Conservation (phyloP, 2,113 vertebrate species). For the Pongo abelii region DNA sequence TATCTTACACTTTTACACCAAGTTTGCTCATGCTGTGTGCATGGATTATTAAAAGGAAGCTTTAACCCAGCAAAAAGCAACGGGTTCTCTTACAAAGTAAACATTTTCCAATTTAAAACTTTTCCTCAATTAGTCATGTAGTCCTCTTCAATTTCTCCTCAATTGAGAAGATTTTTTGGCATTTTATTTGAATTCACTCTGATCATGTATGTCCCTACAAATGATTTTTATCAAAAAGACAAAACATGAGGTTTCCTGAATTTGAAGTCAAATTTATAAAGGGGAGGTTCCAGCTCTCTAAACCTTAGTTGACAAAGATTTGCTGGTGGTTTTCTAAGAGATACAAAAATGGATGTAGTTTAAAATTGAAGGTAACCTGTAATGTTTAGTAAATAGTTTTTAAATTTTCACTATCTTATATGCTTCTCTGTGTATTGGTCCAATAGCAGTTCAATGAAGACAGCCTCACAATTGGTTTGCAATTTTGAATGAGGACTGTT, state of each 20-base stretch:
- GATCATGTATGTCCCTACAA: background rate
- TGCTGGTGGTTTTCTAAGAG: background rate
- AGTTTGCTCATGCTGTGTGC: background rate
- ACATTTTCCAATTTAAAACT: background rate
- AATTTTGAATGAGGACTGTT: background rate
- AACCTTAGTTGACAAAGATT: background rate
- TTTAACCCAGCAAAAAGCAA: background rate
- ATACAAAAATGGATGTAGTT: background rate
- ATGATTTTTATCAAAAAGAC: constrained; percentile 20
- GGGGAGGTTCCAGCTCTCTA: background rate
- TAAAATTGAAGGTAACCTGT: background rate
- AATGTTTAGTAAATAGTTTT: background rate
- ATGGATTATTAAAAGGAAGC: background rate
- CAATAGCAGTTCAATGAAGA: background rate
- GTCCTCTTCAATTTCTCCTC: background rate
- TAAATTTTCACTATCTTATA: background rate
- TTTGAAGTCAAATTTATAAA: constrained; percentile 12
- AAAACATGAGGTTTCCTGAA: background rate
- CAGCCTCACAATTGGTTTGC: background rate
- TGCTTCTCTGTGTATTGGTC: background rate
- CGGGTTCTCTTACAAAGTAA: background rate
- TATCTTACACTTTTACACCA: background rate
- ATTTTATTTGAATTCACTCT: background rate
- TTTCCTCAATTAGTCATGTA: background rate
- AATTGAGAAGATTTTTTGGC: background rate